Percentiles rank a stretch among this genome's conserved stretches.
Evolutionary conservation across 64 coral and sea anemone species (phyloP).

Genomic region (Porites lutea): DNA sequence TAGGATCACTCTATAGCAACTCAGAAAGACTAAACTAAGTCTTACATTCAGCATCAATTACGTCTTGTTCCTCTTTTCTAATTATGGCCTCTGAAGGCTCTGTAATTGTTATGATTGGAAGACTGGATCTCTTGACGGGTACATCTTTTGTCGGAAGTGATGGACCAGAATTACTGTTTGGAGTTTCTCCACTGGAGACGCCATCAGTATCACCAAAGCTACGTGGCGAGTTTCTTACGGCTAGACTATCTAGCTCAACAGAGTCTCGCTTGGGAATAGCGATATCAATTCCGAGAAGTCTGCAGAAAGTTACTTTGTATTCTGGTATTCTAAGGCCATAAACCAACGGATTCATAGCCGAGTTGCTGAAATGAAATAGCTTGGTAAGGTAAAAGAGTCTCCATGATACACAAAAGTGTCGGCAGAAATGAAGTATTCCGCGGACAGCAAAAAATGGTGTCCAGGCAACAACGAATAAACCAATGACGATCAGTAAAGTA

Average conservation of each 20-base stretch:
- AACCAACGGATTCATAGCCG: slow-evolving; percentile 53
- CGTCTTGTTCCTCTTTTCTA: no score
- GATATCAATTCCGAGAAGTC: slow-evolving; percentile 2
- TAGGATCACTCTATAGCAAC: no score
- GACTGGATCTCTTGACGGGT: neutral
- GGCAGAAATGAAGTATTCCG: slow-evolving; percentile 11
- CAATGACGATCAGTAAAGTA: slow-evolving; percentile 63
- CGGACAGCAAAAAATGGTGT: slow-evolving; percentile 63
- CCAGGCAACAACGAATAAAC: slow-evolving; percentile 54
- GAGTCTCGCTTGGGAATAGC: neutral
- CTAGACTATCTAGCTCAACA: neutral
- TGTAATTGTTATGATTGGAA: no score
- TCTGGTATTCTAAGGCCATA: slow-evolving; percentile 69
- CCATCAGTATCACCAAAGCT: neutral
- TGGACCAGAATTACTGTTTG: neutral
- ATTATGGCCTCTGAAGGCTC: no score
- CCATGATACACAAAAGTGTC: slow-evolving; percentile 46
- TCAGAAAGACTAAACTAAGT: no score
- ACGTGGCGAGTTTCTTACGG: neutral
- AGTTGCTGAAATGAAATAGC: slow-evolving; percentile 57
- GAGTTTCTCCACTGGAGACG: neutral
- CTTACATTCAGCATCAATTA: no score
- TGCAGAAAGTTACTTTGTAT: slow-evolving; percentile 20
- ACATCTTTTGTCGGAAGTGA: neutral
- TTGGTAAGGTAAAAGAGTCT: slow-evolving; percentile 63